These are phyloP conservation scores for Gallinago paraguaiae DNA, from an alignment of 2,113 vertebrate species.

Conservation along the genomic window DNA sequence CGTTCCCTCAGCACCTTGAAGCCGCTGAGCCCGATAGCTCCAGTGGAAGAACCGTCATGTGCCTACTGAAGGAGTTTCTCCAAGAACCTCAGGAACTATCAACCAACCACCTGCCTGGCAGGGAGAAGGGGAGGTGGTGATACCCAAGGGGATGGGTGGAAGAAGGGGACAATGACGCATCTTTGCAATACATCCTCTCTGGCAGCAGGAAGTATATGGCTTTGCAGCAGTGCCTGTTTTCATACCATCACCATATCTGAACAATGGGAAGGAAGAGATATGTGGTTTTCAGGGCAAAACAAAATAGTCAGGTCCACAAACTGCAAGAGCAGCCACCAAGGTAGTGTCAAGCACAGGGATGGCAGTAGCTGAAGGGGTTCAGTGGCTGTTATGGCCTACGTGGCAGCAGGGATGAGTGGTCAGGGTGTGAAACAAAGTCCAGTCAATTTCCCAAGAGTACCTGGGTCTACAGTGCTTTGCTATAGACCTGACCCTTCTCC, in stretches of 20 bases:
- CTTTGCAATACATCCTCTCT: not conserved
- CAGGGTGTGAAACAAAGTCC: not conserved
- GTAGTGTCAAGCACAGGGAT: not conserved
- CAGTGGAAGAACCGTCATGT: slow-evolving; percentile 85
- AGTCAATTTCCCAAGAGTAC: not conserved
- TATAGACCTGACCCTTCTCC: not conserved
- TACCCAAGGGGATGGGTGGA: not conserved
- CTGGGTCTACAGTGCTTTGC: not conserved
- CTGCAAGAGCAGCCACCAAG: not conserved
- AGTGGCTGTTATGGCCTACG: not conserved
- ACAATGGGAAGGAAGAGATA: not conserved
- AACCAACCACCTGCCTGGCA: not conserved
- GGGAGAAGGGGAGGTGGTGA: not conserved
- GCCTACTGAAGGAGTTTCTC: slow-evolving; percentile 76
- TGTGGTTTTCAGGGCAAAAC: not conserved
- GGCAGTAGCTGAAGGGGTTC: not conserved
- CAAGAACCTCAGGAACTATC: slow-evolving; percentile 65
- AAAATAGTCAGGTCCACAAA: not conserved
- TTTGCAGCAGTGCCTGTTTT: slow-evolving; percentile 14
- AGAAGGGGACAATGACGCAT: not conserved
- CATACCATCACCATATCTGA: not conserved
- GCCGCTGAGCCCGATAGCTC: slow-evolving; percentile 82
- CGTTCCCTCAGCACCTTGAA: slow-evolving; percentile 87
- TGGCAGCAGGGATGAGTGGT: not conserved
- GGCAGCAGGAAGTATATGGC: not conserved